phyloP scores from a whole-genome alignment of 2,797 vertebrate species.

The Scleropages formosus region DNA sequence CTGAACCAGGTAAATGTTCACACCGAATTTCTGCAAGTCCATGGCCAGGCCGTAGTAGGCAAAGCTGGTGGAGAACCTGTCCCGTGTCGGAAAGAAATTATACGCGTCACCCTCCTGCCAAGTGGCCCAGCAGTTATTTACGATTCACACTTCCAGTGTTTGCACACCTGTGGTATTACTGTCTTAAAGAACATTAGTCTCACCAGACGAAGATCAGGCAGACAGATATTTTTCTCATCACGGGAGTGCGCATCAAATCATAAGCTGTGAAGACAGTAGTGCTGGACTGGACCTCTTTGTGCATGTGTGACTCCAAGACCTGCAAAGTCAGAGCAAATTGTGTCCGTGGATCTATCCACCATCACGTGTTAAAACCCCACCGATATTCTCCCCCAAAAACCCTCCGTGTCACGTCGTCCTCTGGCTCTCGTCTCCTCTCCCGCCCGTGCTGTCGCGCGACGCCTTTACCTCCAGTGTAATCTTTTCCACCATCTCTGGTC shows the following conservation, averaged over 20 bases:
- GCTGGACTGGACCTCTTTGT: constrained; percentile 62
- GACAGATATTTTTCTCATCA: constrained; percentile 67
- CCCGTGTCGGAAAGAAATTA: neutral
- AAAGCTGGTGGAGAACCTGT: constrained; percentile 74
- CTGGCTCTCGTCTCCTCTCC: neutral
- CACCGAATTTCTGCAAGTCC: constrained; percentile 77
- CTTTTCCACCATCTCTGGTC: constrained; percentile 49
- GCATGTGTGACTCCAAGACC: constrained; percentile 69
- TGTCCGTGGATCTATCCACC: neutral
- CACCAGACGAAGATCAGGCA: constrained; percentile 67
- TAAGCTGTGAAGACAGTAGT: constrained; percentile 47
- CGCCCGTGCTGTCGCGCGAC: neutral
- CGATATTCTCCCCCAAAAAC: neutral
- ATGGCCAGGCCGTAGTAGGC: constrained; percentile 74
- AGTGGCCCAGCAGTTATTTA: neutral
- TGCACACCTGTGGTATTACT: too few species aligned
- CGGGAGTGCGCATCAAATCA: constrained; percentile 61
- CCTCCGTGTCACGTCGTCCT: neutral
- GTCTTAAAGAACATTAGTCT: constrained; percentile 39
- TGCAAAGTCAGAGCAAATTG: constrained; percentile 36
- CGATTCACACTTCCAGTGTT: neutral
- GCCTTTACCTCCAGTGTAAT: constrained; percentile 50
- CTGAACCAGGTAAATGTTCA: constrained; percentile 74
- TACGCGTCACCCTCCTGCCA: neutral
- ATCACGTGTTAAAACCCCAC: neutral